These are phyloP conservation scores for Setipinna tenuifilis DNA, from an alignment of 2,797 vertebrate species.

Conservation along the genomic window DNA sequence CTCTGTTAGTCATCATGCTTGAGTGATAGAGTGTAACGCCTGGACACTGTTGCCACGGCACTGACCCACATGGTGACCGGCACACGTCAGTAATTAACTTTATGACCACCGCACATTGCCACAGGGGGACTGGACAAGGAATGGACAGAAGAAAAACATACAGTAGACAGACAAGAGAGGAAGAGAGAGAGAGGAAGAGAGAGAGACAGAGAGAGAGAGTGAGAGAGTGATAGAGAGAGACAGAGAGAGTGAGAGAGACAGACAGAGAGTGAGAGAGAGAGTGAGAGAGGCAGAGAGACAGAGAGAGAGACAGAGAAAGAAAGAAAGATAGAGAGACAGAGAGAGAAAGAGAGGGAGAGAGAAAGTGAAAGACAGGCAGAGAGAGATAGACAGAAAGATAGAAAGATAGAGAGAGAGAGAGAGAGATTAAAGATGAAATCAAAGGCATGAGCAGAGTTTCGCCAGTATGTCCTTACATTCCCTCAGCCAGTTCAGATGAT, in stretches of 20 bases:
- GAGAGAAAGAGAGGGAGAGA: no score
- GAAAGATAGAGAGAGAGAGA: neutral
- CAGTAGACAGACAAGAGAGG: neutral
- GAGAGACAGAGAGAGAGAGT: neutral
- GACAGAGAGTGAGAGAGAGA: no score
- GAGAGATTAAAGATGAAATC: neutral
- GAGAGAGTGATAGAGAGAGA: neutral
- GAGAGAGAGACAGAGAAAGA: no score
- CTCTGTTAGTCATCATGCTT: conserved; percentile 3
- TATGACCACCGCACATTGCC: neutral
- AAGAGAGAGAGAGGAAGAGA: neutral
- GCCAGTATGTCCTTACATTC: neutral
- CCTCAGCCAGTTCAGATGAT: neutral
- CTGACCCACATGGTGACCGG: neutral
- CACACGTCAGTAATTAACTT: conserved; percentile 15
- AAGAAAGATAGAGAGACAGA: no score
- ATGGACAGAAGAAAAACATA: neutral
- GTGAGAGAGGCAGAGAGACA: no score
- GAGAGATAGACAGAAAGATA: neutral
- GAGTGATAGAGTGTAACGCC: conserved; percentile 4
- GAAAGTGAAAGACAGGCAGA: no score
- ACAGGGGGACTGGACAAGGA: neutral
- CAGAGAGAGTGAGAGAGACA: neutral
- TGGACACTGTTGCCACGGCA: neutral
- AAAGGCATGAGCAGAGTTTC: neutral